Percentiles rank a stretch among this genome's conserved stretches.
These are phyloP conservation scores for Lasioglossum villosulum DNA, from an alignment of 2,888 invertebrate genomes.

Conservation along the genomic window DNA sequence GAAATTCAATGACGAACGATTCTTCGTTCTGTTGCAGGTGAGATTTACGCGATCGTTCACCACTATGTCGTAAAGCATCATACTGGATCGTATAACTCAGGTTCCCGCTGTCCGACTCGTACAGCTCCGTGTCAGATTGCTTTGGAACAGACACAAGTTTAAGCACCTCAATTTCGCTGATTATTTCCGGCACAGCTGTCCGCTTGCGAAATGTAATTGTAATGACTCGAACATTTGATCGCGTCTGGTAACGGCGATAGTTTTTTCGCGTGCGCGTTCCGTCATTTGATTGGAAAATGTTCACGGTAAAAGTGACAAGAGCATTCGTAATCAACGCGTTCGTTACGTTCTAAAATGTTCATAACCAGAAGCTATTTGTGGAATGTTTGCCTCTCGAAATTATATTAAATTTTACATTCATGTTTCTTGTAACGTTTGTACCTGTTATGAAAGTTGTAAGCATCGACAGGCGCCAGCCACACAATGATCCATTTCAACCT, in stretches of 20 bases:
- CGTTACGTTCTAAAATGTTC: too few species aligned
- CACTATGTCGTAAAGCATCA: background rate
- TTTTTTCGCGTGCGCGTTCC: background rate
- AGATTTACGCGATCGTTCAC: background rate
- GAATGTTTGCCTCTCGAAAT: background rate
- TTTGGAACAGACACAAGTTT: background rate
- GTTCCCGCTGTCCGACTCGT: background rate
- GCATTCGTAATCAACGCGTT: background rate
- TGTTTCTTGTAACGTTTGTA: background rate
- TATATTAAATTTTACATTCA: background rate
- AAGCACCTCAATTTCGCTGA: background rate
- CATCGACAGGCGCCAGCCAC: background rate
- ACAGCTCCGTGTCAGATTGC: background rate
- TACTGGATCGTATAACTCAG: background rate
- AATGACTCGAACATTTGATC: background rate
- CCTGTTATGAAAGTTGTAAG: background rate
- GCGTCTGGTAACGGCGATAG: background rate
- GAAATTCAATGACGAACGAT: constrained; percentile 21
- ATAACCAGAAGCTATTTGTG: background rate
- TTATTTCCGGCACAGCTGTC: background rate
- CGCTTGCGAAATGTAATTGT: background rate
- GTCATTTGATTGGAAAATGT: background rate
- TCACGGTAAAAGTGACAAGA: too few species aligned
- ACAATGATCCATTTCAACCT: background rate
- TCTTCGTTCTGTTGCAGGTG: constrained; percentile 6